Evolutionary conservation across 2,113 vertebrate genomes (phyloP).

Genomic region (Numenius arquata): DNA sequence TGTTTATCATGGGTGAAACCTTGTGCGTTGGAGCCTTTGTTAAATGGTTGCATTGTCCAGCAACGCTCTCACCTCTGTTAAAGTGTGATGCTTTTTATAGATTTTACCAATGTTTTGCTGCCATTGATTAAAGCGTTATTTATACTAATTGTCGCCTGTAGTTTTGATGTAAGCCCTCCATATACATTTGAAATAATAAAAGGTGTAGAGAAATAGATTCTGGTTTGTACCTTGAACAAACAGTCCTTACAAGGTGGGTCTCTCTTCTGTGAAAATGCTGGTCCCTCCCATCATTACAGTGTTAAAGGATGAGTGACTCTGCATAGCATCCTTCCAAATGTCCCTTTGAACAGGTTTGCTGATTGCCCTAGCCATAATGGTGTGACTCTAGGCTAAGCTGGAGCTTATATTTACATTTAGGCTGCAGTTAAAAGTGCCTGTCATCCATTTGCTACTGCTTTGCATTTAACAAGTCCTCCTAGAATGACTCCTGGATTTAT

Average conservation of each 20-base stretch:
- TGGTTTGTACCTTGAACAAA: slow-evolving; percentile 69
- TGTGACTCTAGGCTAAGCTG: slow-evolving; percentile 63
- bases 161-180: slow-evolving; percentile 72
- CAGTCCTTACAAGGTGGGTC: slow-evolving; percentile 40
- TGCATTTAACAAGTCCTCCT: slow-evolving; percentile 62
- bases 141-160: slow-evolving; percentile 74
- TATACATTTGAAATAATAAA: slow-evolving; percentile 72
- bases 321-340: slow-evolving; percentile 56
- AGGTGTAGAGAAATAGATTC: slow-evolving; percentile 61
- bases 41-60: slow-evolving; percentile 59
- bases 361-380: slow-evolving; percentile 40
- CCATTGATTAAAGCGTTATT: slow-evolving; percentile 79
- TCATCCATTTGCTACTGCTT: slow-evolving; percentile 67
- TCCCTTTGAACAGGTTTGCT: slow-evolving; percentile 66
- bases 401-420: slow-evolving; percentile 61
- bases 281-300: slow-evolving; percentile 44
- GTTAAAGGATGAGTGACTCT: slow-evolving; percentile 36
- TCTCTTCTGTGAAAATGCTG: neutral
- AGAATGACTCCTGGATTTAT: slow-evolving; percentile 21
- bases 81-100: slow-evolving; percentile 67
- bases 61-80: slow-evolving; percentile 52
- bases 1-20: slow-evolving; percentile 14
- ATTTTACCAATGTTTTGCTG: slow-evolving; percentile 67
- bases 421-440: slow-evolving; percentile 56
- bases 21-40: slow-evolving; percentile 64